These are phyloP conservation scores for Drosophila arawakana DNA, from an alignment of 1,140 invertebrate species.

Conservation along the genomic window DNA sequence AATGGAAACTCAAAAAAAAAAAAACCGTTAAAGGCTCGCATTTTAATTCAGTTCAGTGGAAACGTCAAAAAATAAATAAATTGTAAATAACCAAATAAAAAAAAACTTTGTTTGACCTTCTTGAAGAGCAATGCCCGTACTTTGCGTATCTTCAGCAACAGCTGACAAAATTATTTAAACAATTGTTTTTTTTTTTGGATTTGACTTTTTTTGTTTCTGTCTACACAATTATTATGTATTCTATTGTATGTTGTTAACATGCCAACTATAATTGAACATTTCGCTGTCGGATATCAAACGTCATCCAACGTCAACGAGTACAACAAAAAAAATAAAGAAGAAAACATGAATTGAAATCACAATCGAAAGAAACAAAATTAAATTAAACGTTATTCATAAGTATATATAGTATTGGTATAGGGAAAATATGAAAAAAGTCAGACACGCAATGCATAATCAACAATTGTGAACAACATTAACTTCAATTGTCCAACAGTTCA, in stretches of 20 bases:
- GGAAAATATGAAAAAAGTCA: constrained; percentile 28
- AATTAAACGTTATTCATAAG: constrained; percentile 49
- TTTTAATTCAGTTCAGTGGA: constrained; percentile 18
- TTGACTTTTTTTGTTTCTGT: constrained; percentile 7
- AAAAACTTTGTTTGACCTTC: constrained; percentile 52
- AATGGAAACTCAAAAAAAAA: constrained; percentile 4
- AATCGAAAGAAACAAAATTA: constrained; percentile 49
- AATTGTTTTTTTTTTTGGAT: constrained; percentile 47
- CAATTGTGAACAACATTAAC: constrained; percentile 45
- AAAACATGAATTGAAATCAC: constrained; percentile 40
- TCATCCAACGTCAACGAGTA: constrained; percentile 47
- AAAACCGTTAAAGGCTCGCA: constrained; percentile 27
- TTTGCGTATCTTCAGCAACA: constrained; percentile 38
- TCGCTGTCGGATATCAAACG: constrained; percentile 32
- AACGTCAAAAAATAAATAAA: constrained; percentile 23
- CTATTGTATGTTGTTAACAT: constrained; percentile 63
- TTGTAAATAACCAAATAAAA: constrained; percentile 9
- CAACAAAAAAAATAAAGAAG: constrained; percentile 2
- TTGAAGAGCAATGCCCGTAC: constrained; percentile 54
- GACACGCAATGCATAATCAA: constrained; percentile 59
- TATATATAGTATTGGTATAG: constrained; percentile 8
- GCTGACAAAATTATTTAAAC: constrained; percentile 65
- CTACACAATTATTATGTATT: constrained; percentile 15
- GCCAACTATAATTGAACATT: constrained; percentile 45
- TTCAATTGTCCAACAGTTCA: constrained; percentile 59